Percentiles rank a stretch among this genome's conserved stretches.
Evolutionary conservation across 2,113 vertebrate species (phyloP).

Genomic region (Toxotes jaculatrix): DNA sequence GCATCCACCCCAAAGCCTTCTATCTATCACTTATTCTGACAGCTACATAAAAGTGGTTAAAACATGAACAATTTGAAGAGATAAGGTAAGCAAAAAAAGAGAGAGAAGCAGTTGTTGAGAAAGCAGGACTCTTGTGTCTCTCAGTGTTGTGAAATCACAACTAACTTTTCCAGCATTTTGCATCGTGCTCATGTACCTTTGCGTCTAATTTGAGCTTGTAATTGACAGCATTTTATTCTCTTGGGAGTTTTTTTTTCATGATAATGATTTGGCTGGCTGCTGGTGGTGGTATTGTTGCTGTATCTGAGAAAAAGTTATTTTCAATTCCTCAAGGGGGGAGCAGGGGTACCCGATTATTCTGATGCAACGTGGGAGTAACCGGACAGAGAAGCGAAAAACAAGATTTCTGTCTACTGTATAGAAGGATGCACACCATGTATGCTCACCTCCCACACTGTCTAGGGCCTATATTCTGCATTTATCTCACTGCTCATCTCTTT

Average conservation of each 20-base stretch:
- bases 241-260: slow-evolving; percentile 21
- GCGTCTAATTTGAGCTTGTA: slow-evolving; percentile 17
- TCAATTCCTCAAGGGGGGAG: slow-evolving; percentile 51
- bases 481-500: slow-evolving; percentile 48
- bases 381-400: slow-evolving; percentile 56
- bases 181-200: not conserved
- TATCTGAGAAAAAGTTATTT: slow-evolving; percentile 63
- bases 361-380: slow-evolving; percentile 79
- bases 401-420: slow-evolving; percentile 53
- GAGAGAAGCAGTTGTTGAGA: slow-evolving; percentile 25
- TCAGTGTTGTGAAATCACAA: slow-evolving; percentile 13
- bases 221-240: slow-evolving; percentile 26
- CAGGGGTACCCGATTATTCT: slow-evolving; percentile 55
- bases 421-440: slow-evolving; percentile 45
- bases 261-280: slow-evolving; percentile 39
- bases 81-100: slow-evolving; percentile 25
- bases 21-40: slow-evolving; percentile 59
- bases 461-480: slow-evolving; percentile 49
- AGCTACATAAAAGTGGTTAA: slow-evolving; percentile 54
- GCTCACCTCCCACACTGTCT: slow-evolving; percentile 65
- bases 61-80: slow-evolving; percentile 30
- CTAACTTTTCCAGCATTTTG: slow-evolving; percentile 1
- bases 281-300: slow-evolving; percentile 33
- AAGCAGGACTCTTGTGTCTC: slow-evolving; percentile 23
- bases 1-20: slow-evolving; percentile 49